phyloP scores from a whole-genome alignment of 2,113 vertebrate species.

The Ahaetulla prasina region DNA sequence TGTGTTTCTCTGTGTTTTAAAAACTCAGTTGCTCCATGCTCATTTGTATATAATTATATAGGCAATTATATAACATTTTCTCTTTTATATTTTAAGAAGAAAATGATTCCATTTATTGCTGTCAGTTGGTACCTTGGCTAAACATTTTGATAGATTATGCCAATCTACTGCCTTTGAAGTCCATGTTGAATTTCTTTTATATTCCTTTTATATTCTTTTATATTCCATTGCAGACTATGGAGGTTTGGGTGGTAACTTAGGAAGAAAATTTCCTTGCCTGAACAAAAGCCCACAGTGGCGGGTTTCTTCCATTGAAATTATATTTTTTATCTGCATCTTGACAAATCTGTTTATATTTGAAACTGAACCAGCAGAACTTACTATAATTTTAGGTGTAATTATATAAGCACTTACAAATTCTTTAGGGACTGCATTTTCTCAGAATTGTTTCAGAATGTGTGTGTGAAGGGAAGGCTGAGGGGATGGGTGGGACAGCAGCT shows the following conservation, averaged over 20 bases:
- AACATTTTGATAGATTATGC: not conserved
- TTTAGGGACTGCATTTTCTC: conserved; percentile 9
- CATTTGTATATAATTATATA: not conserved
- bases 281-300: not conserved
- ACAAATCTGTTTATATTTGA: conserved; percentile 13
- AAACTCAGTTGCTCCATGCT: not conserved
- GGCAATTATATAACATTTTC: not conserved
- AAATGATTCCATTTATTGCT: not conserved
- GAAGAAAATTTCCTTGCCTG: not conserved
- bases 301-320: not conserved
- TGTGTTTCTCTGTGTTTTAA: not conserved
- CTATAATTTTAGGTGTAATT: not conserved
- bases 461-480: not conserved
- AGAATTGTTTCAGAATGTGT: conserved; percentile 23
- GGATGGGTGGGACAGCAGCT: not conserved
- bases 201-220: not conserved
- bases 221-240: not conserved
- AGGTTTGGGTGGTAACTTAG: not conserved
- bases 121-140: not conserved
- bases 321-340: not conserved
- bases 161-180: not conserved
- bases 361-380: conserved; percentile 19
- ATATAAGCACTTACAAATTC: conserved; percentile 30
- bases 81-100: not conserved
- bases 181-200: not conserved